Conservation (phyloP, 2,888 invertebrate genomes). For the Plemyria rubiginata region DNA sequence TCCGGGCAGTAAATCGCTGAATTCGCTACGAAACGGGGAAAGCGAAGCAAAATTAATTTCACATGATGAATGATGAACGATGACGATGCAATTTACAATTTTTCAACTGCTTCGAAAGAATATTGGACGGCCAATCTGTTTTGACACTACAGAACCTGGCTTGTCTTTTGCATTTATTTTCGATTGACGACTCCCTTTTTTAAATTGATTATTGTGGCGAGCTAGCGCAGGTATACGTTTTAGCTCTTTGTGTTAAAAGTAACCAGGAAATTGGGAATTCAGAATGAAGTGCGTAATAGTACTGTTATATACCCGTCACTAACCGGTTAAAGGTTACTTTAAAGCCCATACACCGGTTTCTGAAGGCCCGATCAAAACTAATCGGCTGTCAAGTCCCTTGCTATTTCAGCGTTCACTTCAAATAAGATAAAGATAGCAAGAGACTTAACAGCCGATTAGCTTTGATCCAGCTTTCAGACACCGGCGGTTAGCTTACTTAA, state of each 20-base stretch:
- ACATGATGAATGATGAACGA: slow-evolving; percentile 82
- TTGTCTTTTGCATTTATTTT: slow-evolving; percentile 9
- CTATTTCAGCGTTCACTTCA: too few relatives aligned
- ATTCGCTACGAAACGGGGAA: slow-evolving; percentile 65
- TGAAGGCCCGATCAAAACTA: too few relatives aligned
- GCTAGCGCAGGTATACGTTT: neutral
- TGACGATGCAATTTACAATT: slow-evolving; percentile 76
- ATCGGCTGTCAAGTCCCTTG: too few relatives aligned
- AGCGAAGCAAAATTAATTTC: slow-evolving; percentile 76
- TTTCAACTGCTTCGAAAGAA: slow-evolving; percentile 58
- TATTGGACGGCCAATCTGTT: slow-evolving; percentile 50
- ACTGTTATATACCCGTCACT: too few relatives aligned
- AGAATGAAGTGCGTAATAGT: too few relatives aligned
- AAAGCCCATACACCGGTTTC: too few relatives aligned
- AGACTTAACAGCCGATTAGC: too few relatives aligned
- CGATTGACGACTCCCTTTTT: neutral
- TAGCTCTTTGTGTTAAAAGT: neutral
- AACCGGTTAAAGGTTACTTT: neutral
- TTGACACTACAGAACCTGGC: slow-evolving; percentile 33
- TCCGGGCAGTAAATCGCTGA: slow-evolving; percentile 72
- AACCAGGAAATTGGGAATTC: too few relatives aligned
- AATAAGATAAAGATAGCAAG: too few relatives aligned
- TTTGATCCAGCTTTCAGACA: too few relatives aligned
- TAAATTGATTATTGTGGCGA: neutral
- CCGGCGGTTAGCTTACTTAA: too few relatives aligned